Base-by-base conservation (phyloP, 2,113 vertebrate genomes). In the Larimichthys crocea region DNA sequence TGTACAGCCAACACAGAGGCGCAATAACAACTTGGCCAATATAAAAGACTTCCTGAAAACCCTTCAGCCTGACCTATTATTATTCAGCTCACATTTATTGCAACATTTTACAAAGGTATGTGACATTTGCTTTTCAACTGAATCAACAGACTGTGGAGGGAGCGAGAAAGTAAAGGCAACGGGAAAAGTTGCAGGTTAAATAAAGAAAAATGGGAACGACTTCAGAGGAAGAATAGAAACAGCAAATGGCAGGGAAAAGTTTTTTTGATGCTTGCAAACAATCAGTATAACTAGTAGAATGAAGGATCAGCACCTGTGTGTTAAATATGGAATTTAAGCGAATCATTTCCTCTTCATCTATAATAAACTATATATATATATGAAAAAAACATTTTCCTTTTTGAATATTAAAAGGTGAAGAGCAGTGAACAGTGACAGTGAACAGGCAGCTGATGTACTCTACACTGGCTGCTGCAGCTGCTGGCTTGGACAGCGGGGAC, bases 71-170 rank as follows among this genome's bases (percentile, higher is more conserved):
- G 11, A 22, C n/a, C 53, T 17, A 49, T 49, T 49, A 17, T 16
- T 26, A 76, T 70, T 20, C 71, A 14, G 19, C 22, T 68, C 16
- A 44, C 20, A 62, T 79, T 75, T 73, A 53, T 56, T 79, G 56
- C 63, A 44, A 79, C 62, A 56, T 69, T 63, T 56, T 4, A 31
- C 17, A 22, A 8, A 14, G 46, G n/a, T 17, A 15, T 49, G 2
- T 40, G 9, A 49, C 29, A 11, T 56, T 20, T 62, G 8, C 31
- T 52, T 52, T 46, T 22, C 5, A 24, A 6, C 35, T 46, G 15
- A 19, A 72, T 17, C 19, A 50, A 5, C 44, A 11, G 63, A 17
- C 22, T 7, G 31, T 31, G n/a, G 42, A 40, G 19, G 40, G 29
- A 31, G 24, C 3, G n/a, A 68, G 10, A 20, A 29, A 44, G 19